Evolutionary conservation across 2,113 vertebrate genomes (phyloP).

Genomic region (Quiscalus mexicanus): DNA sequence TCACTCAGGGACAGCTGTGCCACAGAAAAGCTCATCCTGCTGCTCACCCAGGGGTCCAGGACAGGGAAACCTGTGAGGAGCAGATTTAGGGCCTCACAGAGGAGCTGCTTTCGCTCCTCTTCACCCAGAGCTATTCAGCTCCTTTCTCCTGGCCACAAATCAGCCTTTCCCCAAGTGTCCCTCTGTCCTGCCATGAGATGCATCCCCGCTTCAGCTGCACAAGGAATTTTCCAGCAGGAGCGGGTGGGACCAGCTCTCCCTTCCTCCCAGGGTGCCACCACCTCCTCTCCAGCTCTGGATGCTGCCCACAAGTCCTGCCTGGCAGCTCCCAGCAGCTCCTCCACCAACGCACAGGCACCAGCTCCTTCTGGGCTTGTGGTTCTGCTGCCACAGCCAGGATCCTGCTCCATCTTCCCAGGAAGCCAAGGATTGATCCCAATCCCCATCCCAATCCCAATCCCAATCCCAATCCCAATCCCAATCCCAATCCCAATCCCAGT

Average conservation of each 20-base stretch:
- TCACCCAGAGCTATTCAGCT: accelerated
- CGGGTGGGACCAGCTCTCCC: neutral
- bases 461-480: neutral
- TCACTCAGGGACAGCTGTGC: neutral
- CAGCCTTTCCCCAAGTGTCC: neutral
- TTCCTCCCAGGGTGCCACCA: neutral
- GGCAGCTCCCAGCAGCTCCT: neutral
- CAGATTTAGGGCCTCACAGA: neutral
- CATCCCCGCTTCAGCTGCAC: neutral
- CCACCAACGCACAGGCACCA: neutral
- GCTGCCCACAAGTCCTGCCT: neutral
- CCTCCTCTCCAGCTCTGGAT: neutral
- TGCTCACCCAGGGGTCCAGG: neutral
- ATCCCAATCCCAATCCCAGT: neutral
- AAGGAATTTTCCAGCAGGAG: neutral
- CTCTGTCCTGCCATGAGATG: accelerated
- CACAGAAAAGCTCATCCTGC: neutral
- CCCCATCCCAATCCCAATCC: neutral
- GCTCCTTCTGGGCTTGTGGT: neutral
- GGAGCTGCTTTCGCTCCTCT: neutral
- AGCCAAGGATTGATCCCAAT: neutral
- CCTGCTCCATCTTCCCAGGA: neutral
- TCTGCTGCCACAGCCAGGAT: neutral
- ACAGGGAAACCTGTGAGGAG: neutral
- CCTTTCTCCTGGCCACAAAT: neutral